A percentile compares a stretch with the other conserved stretches of the same genome.
Evolutionary conservation across 2,113 vertebrate species (phyloP).

Genomic region (Sprattus sprattus): DNA sequence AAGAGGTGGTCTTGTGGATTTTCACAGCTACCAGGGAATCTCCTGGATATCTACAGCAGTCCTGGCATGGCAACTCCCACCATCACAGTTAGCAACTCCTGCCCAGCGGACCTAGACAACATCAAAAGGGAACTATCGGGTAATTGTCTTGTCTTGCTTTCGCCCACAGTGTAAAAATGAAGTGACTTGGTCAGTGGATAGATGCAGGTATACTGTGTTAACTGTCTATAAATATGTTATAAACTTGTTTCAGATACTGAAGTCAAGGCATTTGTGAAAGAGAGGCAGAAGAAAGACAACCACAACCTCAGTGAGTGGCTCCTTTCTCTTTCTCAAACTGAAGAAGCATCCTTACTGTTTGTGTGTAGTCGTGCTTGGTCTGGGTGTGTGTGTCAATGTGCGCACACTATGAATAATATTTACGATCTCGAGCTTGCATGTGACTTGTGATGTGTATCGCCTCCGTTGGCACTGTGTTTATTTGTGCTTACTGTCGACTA

Average conservation of each 20-base stretch:
- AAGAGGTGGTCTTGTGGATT: constrained; percentile 6
- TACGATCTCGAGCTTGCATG: not conserved
- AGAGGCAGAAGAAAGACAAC: constrained; percentile 88
- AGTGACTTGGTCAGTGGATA: too few relatives aligned
- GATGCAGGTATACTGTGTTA: not conserved
- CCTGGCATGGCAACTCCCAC: constrained; percentile 72
- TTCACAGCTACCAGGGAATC: constrained; percentile 77
- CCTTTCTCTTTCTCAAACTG: not conserved
- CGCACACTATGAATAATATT: not conserved
- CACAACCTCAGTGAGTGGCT: constrained; percentile 84
- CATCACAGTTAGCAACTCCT: constrained; percentile 85
- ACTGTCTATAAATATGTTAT: not conserved
- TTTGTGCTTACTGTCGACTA: not conserved
- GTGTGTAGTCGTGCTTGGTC: not conserved
- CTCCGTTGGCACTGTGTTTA: not conserved
- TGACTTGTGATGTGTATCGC: not conserved
- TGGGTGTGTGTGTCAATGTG: not conserved
- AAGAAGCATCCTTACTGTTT: not conserved
- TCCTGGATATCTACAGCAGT: constrained; percentile 79
- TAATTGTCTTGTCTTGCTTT: constrained; percentile 43
- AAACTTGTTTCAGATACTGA: constrained; percentile 61
- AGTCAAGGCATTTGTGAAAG: constrained; percentile 69
- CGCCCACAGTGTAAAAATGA: too few relatives aligned
- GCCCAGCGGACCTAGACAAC: constrained; percentile 84
- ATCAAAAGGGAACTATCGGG: constrained; percentile 84